Conservation (phyloP, 1,140 invertebrate genomes). For the Lucilia cuprina region DNA sequence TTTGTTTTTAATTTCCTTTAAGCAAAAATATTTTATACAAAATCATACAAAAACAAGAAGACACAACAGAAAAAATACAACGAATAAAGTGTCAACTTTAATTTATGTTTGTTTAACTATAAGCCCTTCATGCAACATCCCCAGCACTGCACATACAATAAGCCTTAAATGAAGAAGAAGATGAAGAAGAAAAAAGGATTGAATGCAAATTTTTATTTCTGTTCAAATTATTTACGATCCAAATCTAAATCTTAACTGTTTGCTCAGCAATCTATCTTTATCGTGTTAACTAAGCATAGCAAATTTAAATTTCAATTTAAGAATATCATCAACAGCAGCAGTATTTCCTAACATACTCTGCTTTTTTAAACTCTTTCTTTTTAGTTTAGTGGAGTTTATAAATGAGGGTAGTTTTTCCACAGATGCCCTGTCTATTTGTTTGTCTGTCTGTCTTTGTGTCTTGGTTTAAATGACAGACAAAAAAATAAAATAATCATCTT, state of each 20-base stretch:
- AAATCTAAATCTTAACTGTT: slow-evolving; percentile 21
- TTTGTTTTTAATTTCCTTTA: not conserved
- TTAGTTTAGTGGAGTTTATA: not conserved
- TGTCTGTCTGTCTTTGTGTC: not conserved
- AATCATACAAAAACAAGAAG: not conserved
- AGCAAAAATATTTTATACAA: not conserved
- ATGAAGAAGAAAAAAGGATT: slow-evolving; percentile 25
- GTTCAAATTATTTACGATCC: slow-evolving; percentile 23
- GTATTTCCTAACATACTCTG: no score
- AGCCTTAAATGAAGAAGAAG: slow-evolving; percentile 7
- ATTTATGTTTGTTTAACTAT: slow-evolving; percentile 48
- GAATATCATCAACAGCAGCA: not conserved
- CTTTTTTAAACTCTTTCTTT: not conserved
- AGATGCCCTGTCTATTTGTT: not conserved
- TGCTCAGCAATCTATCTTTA: not conserved
- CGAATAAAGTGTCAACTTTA: slow-evolving; percentile 43
- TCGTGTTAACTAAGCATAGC: slow-evolving; percentile 22
- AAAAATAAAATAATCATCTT: not conserved
- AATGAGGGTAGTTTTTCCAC: not conserved
- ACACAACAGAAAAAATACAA: not conserved
- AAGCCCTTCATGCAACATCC: not conserved
- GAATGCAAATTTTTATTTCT: slow-evolving; percentile 37
- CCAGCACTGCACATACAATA: not conserved
- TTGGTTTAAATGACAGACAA: not conserved
- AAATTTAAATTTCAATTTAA: not conserved